Evolutionary conservation across 2,888 invertebrate species (phyloP).

Genomic region (Leptinotarsa rubiginosa): DNA sequence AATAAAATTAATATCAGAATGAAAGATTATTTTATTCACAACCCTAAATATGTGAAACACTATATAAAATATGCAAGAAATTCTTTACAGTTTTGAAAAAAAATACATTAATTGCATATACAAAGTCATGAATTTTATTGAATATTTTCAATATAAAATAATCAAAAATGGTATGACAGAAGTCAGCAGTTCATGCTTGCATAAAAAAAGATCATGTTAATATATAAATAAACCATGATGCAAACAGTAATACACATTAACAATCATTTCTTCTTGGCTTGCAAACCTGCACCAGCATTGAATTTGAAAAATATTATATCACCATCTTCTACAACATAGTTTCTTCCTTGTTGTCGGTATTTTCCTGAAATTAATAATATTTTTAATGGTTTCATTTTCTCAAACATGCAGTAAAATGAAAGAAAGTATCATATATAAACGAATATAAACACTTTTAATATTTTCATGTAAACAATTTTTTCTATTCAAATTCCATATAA

Average conservation of each 20-base stretch:
- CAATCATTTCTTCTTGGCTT: constrained; percentile 90
- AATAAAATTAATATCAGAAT: too few species aligned
- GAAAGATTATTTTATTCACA: too few species aligned
- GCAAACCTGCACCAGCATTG: constrained; percentile 97
- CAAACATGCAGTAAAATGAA: too few species aligned
- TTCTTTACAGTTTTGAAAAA: too few species aligned
- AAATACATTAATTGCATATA: too few species aligned
- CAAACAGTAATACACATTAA: constrained; percentile 55
- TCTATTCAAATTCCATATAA: too few species aligned
- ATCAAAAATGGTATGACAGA: not conserved
- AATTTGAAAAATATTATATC: constrained; percentile 99
- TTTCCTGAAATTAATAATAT: constrained; percentile 68
- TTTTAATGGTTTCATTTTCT: not conserved
- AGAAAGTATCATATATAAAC: too few species aligned
- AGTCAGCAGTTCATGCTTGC: constrained; percentile 63
- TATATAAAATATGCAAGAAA: too few species aligned
- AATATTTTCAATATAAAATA: not conserved
- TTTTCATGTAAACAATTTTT: too few species aligned
- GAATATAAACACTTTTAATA: too few species aligned
- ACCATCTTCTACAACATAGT: constrained; percentile 97
- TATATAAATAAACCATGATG: constrained; percentile 71
- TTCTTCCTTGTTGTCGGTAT: constrained; percentile 98
- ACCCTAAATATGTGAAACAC: too few species aligned
- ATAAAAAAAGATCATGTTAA: constrained; percentile 73
- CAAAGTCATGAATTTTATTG: not conserved